phyloP scores from a whole-genome alignment of 2,888 invertebrate species.

The Stenodema calcarata region DNA sequence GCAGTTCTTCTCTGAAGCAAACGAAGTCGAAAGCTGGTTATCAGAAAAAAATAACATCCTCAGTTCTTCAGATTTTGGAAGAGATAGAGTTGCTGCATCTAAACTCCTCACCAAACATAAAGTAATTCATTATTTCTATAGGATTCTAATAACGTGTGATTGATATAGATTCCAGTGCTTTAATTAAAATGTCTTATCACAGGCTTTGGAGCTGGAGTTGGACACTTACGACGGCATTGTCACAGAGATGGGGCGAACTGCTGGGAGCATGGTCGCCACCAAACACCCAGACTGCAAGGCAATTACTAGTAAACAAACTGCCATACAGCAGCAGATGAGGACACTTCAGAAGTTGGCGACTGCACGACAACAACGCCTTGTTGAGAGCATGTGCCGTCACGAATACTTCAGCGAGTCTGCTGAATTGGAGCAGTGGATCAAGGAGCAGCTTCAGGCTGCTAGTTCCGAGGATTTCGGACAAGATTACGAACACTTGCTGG shows the following conservation, averaged over 20 bases:
- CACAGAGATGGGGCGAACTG: conserved; percentile 89
- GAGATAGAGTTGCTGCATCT: conserved; percentile 88
- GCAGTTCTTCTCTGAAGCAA: conserved; percentile 89
- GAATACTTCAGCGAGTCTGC: conserved; percentile 90
- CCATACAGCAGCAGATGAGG: conserved; percentile 78
- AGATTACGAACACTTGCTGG: conserved; percentile 88
- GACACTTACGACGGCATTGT: conserved; percentile 92
- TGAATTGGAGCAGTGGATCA: conserved; percentile 91
- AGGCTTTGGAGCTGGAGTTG: conserved; percentile 87
- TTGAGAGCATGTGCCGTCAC: conserved; percentile 89
- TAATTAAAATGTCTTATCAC: neutral
- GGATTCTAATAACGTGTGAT: too few species aligned
- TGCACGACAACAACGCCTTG: conserved; percentile 81
- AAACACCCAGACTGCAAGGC: conserved; percentile 85
- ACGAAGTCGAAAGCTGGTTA: conserved; percentile 92
- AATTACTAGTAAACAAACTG: conserved; percentile 77
- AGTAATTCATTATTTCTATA: conserved; percentile 63
- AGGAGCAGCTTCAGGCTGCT: conserved; percentile 86
- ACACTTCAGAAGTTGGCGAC: conserved; percentile 81
- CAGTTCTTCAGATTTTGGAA: conserved; percentile 84
- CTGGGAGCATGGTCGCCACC: conserved; percentile 76
- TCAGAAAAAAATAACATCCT: conserved; percentile 84
- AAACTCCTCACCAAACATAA: conserved; percentile 94
- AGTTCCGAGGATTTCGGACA: conserved; percentile 93
- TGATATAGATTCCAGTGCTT: too few species aligned